Evolutionary conservation across 2,797 vertebrate genomes (phyloP), one percentile per base, ranked within the genome.

Genomic region (Manis crassicaudata): DNA sequence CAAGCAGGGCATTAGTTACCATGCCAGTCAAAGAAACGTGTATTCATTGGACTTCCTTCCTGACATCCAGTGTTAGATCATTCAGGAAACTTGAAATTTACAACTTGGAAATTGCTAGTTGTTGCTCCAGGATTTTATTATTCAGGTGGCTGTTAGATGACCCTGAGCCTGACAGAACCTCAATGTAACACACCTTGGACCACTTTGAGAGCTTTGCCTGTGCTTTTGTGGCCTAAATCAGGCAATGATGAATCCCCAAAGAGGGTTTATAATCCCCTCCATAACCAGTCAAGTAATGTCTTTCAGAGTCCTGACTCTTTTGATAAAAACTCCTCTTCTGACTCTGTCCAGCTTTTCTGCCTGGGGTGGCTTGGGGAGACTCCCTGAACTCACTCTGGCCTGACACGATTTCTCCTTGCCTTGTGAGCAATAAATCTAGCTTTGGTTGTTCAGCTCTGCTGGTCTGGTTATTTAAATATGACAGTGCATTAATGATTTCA

Each of bases 381-480:
- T 95, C 52, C 43, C 35, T 93, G 82, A 86, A 81, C 27, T 92
- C 43, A 46, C 35, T 93, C 89, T 40, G 68, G 60, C 27, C 43
- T 27, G 75, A 80, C 27, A 75, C 0, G 7, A 10, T 93, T 92
- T 89, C 70, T 16, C 67, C 58, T 82, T 92, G 60, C 52, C 65
- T 75, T 20, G 35, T 81, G 68, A 96, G n/a, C 88, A 93, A 77
- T 73, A 85, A 84, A 88, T 27, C 81, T 76, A 90, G 56, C 85
- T 97, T 93, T 90, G 81, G 88, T 90, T 93, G 93, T 93, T 88
- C 46, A 82, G 76, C 50, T 81, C 52, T 95, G 54, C 62, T 80
- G 56, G 25, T 76, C 76, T 90, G 52, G 65, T 35, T 75, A 84
- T 95, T 80, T 95, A 76, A 83, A 65, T 85, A 81, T 68, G 75